Percentiles rank a stretch among this genome's conserved stretches.
These are phyloP conservation scores for Accipiter cooperii DNA, from an alignment of 2,113 vertebrate genomes.

Conservation along the genomic window DNA sequence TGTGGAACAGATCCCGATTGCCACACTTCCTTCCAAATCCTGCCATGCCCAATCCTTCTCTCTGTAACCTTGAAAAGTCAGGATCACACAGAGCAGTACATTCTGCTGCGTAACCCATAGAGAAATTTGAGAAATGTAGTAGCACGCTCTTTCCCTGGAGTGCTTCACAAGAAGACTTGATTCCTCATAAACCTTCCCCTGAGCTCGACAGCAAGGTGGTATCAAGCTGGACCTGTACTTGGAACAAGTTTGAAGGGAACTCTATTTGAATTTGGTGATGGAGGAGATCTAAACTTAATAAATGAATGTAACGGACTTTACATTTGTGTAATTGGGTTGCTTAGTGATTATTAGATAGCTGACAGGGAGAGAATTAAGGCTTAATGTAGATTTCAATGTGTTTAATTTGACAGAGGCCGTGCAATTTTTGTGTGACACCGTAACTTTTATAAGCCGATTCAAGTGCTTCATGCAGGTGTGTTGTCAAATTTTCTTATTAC, in stretches of 20 bases:
- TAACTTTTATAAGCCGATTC: neutral
- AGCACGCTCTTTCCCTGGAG: neutral
- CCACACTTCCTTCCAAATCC: neutral
- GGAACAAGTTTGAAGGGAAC: neutral
- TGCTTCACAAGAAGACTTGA: neutral
- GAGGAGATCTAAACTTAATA: neutral
- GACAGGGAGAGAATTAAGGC: neutral
- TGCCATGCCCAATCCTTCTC: neutral
- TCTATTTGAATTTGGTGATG: neutral
- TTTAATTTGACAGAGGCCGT: neutral
- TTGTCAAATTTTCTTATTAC: neutral
- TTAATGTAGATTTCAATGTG: neutral
- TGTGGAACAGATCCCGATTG: neutral
- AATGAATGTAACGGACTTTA: neutral
- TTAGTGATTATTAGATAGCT: neutral
- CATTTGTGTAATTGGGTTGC: neutral
- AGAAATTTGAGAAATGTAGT: neutral
- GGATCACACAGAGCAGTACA: neutral
- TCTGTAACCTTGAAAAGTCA: constrained; percentile 24
- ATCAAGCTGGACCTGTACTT: neutral
- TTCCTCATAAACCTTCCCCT: neutral
- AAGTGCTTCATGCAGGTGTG: neutral
- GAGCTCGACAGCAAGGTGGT: neutral
- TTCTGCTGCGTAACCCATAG: neutral
- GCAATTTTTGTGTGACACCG: neutral